phyloP scores from a whole-genome alignment of 2,888 invertebrate species.

The Ecliptopera silaceata region DNA sequence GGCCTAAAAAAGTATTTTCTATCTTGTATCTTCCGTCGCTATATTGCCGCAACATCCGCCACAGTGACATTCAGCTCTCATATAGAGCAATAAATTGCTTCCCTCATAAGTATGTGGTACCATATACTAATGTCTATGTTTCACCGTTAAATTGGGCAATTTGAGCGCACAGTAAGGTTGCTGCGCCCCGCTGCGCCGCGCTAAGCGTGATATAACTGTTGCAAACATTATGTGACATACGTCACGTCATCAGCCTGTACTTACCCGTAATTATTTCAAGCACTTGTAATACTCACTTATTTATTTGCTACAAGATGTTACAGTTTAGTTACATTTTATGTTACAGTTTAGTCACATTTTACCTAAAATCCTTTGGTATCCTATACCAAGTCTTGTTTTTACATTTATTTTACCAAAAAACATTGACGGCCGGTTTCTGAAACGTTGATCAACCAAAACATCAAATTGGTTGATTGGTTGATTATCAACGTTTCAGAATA shows the following conservation, averaged over 20 bases:
- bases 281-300: background rate
- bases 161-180: conserved; percentile 68
- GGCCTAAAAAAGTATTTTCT: no score
- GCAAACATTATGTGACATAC: conserved; percentile 72
- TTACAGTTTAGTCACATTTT: no score
- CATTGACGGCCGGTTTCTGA: no score
- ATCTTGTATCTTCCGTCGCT: no score
- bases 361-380: no score
- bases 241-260: conserved; percentile 53
- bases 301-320: no score
- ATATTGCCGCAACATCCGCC: background rate
- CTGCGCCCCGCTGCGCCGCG: conserved; percentile 56
- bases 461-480: no score
- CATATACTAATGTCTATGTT: conserved; percentile 32
- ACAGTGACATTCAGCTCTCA: background rate
- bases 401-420: no score
- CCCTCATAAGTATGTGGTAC: conserved; percentile 10
- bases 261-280: conserved; percentile 46
- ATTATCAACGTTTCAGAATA: no score
- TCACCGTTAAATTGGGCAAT: conserved; percentile 80
- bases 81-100: conserved; percentile 13
- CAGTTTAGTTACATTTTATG: no score
- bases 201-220: conserved; percentile 70
- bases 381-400: no score
- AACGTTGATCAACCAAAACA: no score